phyloP scores from a whole-genome alignment of 1,140 invertebrate species.

The Hyles euphorbiae region DNA sequence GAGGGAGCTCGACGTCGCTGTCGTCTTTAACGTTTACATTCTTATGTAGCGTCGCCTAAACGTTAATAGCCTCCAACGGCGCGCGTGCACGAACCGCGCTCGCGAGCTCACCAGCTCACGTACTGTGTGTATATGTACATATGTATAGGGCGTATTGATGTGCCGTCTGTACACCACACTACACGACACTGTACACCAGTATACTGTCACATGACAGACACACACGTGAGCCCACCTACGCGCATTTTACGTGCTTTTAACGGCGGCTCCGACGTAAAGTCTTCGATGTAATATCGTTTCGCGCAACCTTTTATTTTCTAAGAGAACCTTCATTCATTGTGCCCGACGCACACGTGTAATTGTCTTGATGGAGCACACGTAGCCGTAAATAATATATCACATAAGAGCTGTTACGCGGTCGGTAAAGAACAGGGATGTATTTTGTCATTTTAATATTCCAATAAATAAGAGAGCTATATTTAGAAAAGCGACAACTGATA shows the following conservation, averaged over 20 bases:
- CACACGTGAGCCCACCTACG: conserved; percentile 17
- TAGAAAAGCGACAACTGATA: no score
- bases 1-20: conserved; percentile 43
- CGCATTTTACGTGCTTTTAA: conserved; percentile 57
- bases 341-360: conserved; percentile 36
- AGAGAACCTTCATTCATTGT: conserved; percentile 34
- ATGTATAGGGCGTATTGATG: conserved; percentile 16
- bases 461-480: neutral
- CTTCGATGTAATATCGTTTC: conserved; percentile 54
- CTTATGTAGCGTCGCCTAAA: conserved; percentile 68
- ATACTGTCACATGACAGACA: conserved; percentile 2
- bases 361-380: conserved; percentile 25
- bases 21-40: conserved; percentile 69
- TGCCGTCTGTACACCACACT: conserved; percentile 1
- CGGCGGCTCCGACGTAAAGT: conserved; percentile 47
- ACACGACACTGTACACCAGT: conserved; percentile 13
- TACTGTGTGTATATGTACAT: conserved; percentile 12
- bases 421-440: neutral
- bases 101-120: conserved; percentile 6
- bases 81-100: conserved; percentile 32
- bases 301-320: conserved; percentile 57
- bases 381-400: conserved; percentile 36
- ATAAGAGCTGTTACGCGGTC: conserved; percentile 11
- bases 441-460: neutral
- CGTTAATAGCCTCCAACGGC: conserved; percentile 64